Base-by-base conservation (phyloP, 1,140 invertebrate species). In the Camponotus pennsylvanicus region DNA sequence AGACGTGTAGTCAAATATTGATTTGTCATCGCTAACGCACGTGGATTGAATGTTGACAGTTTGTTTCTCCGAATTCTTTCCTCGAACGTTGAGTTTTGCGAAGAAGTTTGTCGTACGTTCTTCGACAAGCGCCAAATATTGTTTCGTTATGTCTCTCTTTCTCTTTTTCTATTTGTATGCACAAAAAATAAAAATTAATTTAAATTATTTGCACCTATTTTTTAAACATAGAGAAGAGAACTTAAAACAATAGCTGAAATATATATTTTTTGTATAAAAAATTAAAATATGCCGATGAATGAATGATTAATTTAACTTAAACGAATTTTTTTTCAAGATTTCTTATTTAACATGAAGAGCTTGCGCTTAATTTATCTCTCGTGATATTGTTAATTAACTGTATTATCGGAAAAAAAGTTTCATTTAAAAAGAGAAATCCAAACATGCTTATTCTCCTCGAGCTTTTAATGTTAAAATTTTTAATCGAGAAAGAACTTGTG, bases 1-100 rank as follows among this genome's bases (percentile, higher is more conserved):
- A 9, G 64, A 80, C 27, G n/a, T 42, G 37, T 57, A 59, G 37
- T 32, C 49, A 80, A 70, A 80, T 70, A 80, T 80, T 57, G 63
- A 21, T 69, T n/a, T 57, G 66, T 59, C 66, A 57, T 69, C 45
- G 64, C 9, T 3, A 21, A 52, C 49, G 15, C 3, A 18, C 21
- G n/a, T 52, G n/a, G n/a, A 42, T 57, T 40, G 15, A 32, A n/a
- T 15, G 15, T 9, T 11, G 11, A 40, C 49, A 52, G 49, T 64
- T 64, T 34, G 27, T 37, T 64, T 37, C 11, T 63, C 59, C 21
- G 11, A n/a, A 55, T 42, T 15, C 15, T 52, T 45, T 77, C 32
- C 64, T 45, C 32, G 45, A 69, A 15, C 13, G 18, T 52, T 32
- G 21, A 79, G 40, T 59, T 57, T 70, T 57, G 49, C 21, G 37